These are phyloP conservation scores for Agrypnia vestita DNA, from an alignment of 1,140 invertebrate genomes.

Conservation along the genomic window DNA sequence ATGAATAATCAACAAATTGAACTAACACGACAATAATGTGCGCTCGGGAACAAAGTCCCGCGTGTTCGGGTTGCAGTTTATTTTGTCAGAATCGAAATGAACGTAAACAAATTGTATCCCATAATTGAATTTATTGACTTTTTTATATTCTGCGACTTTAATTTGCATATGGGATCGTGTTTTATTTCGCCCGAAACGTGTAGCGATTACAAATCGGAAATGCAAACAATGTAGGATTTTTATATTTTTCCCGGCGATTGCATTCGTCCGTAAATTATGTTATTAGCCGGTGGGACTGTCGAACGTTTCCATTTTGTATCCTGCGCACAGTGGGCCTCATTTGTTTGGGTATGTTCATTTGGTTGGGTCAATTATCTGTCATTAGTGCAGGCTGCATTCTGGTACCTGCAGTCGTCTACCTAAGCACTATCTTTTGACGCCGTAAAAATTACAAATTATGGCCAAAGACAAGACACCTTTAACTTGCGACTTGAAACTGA, in stretches of 20 bases:
- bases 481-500: no score
- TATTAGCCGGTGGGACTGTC: slow-evolving; percentile 1
- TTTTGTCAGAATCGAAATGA: slow-evolving; percentile 19
- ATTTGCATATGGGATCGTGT: slow-evolving; percentile 41
- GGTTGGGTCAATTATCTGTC: no score
- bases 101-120: slow-evolving; percentile 10
- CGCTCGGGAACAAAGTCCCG: neutral
- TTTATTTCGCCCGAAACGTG: slow-evolving; percentile 28
- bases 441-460: no score
- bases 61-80: neutral
- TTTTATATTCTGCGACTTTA: slow-evolving; percentile 26
- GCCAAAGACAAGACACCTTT: no score
- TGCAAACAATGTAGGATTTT: slow-evolving; percentile 17
- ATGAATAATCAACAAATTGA: neutral
- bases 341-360: no score
- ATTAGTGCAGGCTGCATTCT: no score
- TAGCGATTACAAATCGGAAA: slow-evolving; percentile 32
- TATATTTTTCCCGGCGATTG: neutral
- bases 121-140: slow-evolving; percentile 32
- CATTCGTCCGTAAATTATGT: slow-evolving; percentile 24
- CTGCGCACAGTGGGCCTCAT: no score
- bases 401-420: no score
- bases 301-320: neutral
- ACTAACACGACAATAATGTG: neutral
- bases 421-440: no score